These are phyloP conservation scores for Dryomyza anilis DNA, from an alignment of 2,888 invertebrate genomes.

Conservation along the genomic window DNA sequence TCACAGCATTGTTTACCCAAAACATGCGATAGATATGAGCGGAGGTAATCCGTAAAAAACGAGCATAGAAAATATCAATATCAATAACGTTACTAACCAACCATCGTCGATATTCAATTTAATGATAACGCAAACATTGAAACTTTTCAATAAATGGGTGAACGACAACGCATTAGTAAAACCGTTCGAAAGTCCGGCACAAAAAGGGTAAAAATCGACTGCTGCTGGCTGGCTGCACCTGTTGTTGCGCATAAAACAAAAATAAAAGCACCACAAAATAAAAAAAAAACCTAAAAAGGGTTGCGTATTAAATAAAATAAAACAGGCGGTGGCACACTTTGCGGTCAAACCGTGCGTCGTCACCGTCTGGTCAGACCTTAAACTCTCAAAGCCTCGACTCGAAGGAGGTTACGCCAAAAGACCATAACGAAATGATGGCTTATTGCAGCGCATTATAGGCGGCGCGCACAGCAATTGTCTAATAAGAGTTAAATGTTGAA, in stretches of 20 bases:
- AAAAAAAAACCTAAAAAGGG: too few species aligned
- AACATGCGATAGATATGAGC: background rate
- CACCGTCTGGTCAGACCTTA: too few species aligned
- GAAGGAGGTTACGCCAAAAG: too few species aligned
- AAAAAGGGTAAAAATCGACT: background rate
- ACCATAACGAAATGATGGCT: too few species aligned
- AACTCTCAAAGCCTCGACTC: too few species aligned
- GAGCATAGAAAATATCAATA: constrained; percentile 18
- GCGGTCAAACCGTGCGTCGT: background rate
- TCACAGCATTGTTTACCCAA: background rate
- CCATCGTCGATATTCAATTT: constrained; percentile 23
- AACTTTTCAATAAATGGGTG: background rate
- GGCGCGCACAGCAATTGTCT: too few species aligned
- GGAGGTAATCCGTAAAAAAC: background rate
- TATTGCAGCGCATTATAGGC: too few species aligned
- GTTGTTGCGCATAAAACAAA: background rate
- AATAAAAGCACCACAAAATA: background rate
- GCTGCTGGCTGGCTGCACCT: background rate
- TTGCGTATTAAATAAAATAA: too few species aligned
- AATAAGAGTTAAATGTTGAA: too few species aligned
- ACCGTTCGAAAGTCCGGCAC: background rate
- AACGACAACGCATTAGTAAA: background rate
- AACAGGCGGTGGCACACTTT: constrained; percentile 6
- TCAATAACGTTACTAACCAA: too few species aligned
- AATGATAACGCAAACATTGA: constrained; percentile 5